Conservation (phyloP, 1,140 invertebrate species). For the Hirudo medicinalis region DNA sequence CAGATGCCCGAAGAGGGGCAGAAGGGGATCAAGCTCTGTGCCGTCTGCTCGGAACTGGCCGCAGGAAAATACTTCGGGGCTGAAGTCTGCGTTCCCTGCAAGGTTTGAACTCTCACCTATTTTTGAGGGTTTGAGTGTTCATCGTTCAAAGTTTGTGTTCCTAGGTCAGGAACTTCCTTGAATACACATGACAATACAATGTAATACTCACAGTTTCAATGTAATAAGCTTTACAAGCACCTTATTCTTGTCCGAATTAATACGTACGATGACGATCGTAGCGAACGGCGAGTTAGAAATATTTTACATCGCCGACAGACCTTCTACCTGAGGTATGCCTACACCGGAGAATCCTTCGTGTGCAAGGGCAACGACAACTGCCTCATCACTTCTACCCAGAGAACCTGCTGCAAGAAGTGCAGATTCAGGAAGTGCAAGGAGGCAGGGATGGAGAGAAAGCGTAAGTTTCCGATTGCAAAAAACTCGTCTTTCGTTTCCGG, state of each 20-base stretch:
- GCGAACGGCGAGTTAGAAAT: neutral
- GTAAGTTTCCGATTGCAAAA: constrained; percentile 26
- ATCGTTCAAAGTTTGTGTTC: neutral
- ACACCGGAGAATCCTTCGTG: constrained; percentile 69
- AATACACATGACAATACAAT: neutral
- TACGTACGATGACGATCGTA: neutral
- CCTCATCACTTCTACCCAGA: constrained; percentile 88
- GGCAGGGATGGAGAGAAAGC: constrained; percentile 86
- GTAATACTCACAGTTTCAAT: neutral
- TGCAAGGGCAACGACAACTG: constrained; percentile 46
- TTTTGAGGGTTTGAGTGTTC: constrained; percentile 6
- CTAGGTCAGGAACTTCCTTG: neutral
- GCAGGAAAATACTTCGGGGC: constrained; percentile 20
- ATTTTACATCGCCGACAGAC: constrained; percentile 48
- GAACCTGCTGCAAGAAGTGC: constrained; percentile 86
- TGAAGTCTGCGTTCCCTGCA: constrained; percentile 20
- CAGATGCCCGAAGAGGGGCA: neutral
- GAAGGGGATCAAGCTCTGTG: constrained; percentile 10
- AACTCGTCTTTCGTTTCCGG: too few species aligned
- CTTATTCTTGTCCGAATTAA: neutral
- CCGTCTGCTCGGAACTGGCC: constrained; percentile 15
- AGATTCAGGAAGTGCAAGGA: constrained; percentile 78
- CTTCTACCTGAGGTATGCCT: constrained; percentile 70
- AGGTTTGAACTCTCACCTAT: constrained; percentile 15
- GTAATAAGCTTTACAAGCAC: neutral